Base-by-base conservation (phyloP, 64 coral and sea anemone species). In the Dendrophyllia cribrosa region DNA sequence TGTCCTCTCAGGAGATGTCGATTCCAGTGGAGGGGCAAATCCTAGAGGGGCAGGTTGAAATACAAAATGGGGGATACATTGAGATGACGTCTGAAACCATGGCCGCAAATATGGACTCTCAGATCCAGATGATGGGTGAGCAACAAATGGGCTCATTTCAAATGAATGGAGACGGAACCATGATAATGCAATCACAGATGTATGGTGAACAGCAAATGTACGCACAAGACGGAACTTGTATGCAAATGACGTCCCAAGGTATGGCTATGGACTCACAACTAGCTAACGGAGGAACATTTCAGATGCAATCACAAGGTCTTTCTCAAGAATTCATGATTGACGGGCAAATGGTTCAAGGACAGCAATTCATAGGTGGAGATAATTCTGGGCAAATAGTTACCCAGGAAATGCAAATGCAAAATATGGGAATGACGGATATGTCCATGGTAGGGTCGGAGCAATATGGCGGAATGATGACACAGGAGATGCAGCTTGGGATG, bases 131-230 rank as follows among this genome's bases (percentile, higher is more conserved):
- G 60, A 66, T 49, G 16, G 11, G 61, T 7, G 61, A 70, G 3
- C 75, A 83, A 45, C 89, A 91, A 63, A 58, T 68, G 20, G 63
- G 66, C 9, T 66, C 65, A 0, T 5, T 76, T 53, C 45, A 89
- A 91, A 82, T 73, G 22, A 91, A 58, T 22, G 55, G 76, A n/a
- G 62, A 82, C 9, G 66, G 26, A 19, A 82, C 68, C 19, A 43
- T 91, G 25, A 48, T 82, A 23, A 62, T 91, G 66, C 78, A 83
- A 14, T 83, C 89, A 74, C 22, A 91, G 58, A 44, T 21, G 43
- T 62, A 82, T 50, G 58, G 46, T 44, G 22, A 14, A 68, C 64
- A 91, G 9, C 69, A 66, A 21, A 26, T 68, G 17, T 7, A 65
- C 15, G 7, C 66, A 51, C 63, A 59, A 91, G 55, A 74, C 45